Conservation (phyloP, 2,888 invertebrate genomes). For the Proisotoma minuta region DNA sequence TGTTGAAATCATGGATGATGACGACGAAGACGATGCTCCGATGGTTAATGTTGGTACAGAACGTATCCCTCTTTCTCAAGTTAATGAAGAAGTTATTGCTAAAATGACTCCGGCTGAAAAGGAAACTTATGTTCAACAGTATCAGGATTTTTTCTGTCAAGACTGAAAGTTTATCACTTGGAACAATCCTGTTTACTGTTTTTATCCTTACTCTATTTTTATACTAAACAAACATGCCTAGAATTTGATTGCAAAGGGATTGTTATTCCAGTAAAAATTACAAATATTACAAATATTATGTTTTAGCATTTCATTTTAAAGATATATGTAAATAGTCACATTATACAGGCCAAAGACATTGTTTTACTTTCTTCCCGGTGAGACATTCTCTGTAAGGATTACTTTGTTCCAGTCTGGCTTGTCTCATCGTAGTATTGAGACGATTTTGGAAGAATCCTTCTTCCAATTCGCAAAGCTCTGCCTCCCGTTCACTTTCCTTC, state of each 20-base stretch:
- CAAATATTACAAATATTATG: too few relatives aligned
- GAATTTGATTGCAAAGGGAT: too few relatives aligned
- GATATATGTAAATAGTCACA: not conserved
- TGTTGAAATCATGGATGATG: conserved; percentile 60
- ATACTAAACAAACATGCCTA: too few relatives aligned
- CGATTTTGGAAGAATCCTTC: conserved; percentile 38
- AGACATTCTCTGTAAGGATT: conserved; percentile 39
- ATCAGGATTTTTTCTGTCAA: conserved; percentile 78
- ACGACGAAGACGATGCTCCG: conserved; percentile 73
- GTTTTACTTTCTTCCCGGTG: conserved; percentile 33
- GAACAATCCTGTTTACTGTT: too few relatives aligned
- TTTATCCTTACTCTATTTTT: too few relatives aligned
- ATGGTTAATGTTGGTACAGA: conserved; percentile 75
- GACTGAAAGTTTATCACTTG: not conserved
- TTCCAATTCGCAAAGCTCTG: conserved; percentile 35
- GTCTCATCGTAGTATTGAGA: conserved; percentile 27
- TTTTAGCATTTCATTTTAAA: not conserved
- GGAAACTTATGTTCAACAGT: conserved; percentile 87
- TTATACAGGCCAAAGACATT: conserved; percentile 31
- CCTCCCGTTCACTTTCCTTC: conserved; percentile 31
- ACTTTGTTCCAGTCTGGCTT: conserved; percentile 23
- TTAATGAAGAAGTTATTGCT: conserved; percentile 79
- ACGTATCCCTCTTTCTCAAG: conserved; percentile 73
- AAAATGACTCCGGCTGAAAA: conserved; percentile 89
- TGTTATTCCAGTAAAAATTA: too few relatives aligned